Evolutionary conservation across 2,797 vertebrate genomes (phyloP).

Genomic region (Danio jaintianensis): DNA sequence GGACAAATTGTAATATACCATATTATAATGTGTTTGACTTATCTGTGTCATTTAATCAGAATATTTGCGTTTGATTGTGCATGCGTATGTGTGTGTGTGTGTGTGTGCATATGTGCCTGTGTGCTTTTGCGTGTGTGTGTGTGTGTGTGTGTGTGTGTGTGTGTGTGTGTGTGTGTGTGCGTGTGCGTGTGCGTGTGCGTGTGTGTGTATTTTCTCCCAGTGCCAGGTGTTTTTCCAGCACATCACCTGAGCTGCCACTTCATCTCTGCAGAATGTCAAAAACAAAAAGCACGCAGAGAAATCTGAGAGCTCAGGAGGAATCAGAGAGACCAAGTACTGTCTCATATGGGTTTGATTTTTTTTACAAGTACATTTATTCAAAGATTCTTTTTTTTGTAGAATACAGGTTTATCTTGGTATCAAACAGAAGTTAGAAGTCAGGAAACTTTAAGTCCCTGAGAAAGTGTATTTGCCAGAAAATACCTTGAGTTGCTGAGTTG

Average conservation of each 20-base stretch:
- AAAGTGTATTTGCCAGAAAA: background rate
- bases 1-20: too few relatives aligned
- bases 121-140: background rate
- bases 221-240: conserved; percentile 42
- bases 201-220: conserved; percentile 14
- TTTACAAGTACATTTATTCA: conserved; percentile 1
- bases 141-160: conserved; percentile 24
- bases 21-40: conserved; percentile 15
- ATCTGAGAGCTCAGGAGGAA: conserved; percentile 20
- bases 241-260: conserved; percentile 33
- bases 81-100: background rate
- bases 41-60: background rate
- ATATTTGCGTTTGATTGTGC: background rate
- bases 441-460: conserved; percentile 5
- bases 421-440: background rate
- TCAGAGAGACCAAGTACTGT: background rate
- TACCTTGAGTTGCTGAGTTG: background rate
- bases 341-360: conserved; percentile 6
- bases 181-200: background rate
- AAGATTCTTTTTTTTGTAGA: background rate
- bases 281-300: conserved; percentile 32
- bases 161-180: too few relatives aligned
- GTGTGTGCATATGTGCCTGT: too few relatives aligned
- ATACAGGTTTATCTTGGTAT: background rate
- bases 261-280: conserved; percentile 20